phyloP scores from a whole-genome alignment of 2,888 invertebrate genomes.

The Melinopterus prodromus region DNA sequence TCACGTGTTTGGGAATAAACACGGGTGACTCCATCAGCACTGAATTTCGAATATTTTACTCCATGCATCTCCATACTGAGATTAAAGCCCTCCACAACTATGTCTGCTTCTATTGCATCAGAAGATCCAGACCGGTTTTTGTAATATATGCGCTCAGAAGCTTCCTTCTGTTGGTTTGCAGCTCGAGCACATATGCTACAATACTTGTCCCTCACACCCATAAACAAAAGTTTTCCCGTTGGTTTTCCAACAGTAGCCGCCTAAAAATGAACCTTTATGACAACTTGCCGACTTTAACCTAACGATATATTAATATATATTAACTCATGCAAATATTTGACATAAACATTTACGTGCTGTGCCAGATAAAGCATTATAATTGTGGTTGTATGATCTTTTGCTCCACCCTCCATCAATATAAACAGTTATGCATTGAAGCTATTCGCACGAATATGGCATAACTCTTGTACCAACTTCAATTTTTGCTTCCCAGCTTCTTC shows the following conservation, averaged over 20 bases:
- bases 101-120: conserved; percentile 52
- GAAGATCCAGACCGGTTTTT: conserved; percentile 52
- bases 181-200: conserved; percentile 48
- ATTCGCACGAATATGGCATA: conserved; percentile 17
- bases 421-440: conserved; percentile 28
- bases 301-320: no score
- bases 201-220: conserved; percentile 52
- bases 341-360: not conserved
- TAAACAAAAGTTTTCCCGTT: conserved; percentile 46
- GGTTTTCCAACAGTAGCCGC: conserved; percentile 41
- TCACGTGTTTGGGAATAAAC: conserved; percentile 48
- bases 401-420: conserved; percentile 35
- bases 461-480: conserved; percentile 4
- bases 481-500: conserved; percentile 29
- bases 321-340: no score
- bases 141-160: conserved; percentile 48
- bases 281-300: not conserved
- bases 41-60: conserved; percentile 47
- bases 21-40: conserved; percentile 55
- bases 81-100: conserved; percentile 51
- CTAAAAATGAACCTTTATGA: conserved; percentile 27
- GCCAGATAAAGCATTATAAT: conserved; percentile 30
- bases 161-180: conserved; percentile 37
- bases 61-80: conserved; percentile 47
- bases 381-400: conserved; percentile 33